Conservation (phyloP, 2,888 invertebrate species). For the Nasonovia ribisnigri region DNA sequence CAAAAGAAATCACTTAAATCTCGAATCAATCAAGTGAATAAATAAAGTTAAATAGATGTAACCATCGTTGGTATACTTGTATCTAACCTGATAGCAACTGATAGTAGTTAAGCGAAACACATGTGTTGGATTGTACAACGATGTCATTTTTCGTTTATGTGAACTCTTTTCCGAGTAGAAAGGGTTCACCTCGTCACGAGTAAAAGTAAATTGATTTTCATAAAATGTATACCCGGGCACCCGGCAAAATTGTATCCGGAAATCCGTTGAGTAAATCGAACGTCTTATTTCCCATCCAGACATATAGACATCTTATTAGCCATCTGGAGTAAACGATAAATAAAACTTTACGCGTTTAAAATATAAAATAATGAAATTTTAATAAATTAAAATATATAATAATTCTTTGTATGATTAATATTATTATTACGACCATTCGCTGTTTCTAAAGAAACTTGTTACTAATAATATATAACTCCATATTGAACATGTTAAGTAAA, state of each 20-base stretch:
- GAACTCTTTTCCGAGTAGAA: background rate
- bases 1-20: background rate
- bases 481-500: background rate
- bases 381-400: background rate
- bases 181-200: background rate
- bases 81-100: background rate
- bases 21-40: background rate
- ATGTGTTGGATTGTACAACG: background rate
- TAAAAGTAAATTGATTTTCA: background rate
- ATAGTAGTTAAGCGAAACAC: background rate
- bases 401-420: background rate
- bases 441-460: background rate
- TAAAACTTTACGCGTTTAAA: background rate
- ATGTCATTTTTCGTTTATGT: background rate
- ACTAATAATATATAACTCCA: background rate
- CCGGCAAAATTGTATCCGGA: background rate
- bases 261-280: background rate
- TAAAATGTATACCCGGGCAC: background rate
- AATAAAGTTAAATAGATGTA: background rate
- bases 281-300: background rate
- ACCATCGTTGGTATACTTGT: background rate
- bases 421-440: background rate
- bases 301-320: background rate
- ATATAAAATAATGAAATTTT: background rate
- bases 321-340: background rate